Evolutionary conservation across 2,888 invertebrate species (phyloP), one percentile per base, ranked within the genome.

Genomic region (Bhutanitis thaidina): DNA sequence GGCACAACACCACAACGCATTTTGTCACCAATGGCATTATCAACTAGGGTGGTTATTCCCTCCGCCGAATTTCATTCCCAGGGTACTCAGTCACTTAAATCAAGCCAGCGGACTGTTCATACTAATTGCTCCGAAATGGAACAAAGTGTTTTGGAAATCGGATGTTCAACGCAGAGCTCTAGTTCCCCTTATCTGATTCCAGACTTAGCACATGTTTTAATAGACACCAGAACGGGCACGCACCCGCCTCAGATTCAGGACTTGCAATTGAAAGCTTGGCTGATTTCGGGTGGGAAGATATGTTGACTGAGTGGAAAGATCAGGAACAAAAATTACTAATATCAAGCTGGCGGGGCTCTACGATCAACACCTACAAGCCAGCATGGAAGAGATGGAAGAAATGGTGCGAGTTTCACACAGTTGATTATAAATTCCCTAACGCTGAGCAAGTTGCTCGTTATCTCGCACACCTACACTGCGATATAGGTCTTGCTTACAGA

Each of bases 101-200:
- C 14, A 30, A 13, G 58, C 43, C 10, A 14, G 12, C 43, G 32
- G 8, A 29, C 29, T 67, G 61, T 45, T 20, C 20, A 56, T 69
- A 5, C 32, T 69, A 27, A 52, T 68, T 40, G 62, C 60, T 1
- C 64, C 65, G 12, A 59, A 49, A 1, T 66, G 64, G 62, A 49
- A 57, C n/a, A 62, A 55, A 32, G 58, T 57, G 1, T 64, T 65
- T 40, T 65, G 62, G 61, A 46, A 39, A 37, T 41, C 55, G 34
- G 62, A 60, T n/a, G 15, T 64, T 5, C 43, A 54, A n/a, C 36
- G n/a, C 8, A 30, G 61, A 43, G 55, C 29, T 29, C 29, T 29
- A 3, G 0, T 10, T 4, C 20, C 29, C 29, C 29, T 29, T 29
- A 29, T 29, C 5, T 3, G 29, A 29, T 29, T 9, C 29, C 29